Evolutionary conservation across 2,113 vertebrate genomes (phyloP), one percentile per base, ranked within the genome.

Genomic region (Chaetura pelagica): DNA sequence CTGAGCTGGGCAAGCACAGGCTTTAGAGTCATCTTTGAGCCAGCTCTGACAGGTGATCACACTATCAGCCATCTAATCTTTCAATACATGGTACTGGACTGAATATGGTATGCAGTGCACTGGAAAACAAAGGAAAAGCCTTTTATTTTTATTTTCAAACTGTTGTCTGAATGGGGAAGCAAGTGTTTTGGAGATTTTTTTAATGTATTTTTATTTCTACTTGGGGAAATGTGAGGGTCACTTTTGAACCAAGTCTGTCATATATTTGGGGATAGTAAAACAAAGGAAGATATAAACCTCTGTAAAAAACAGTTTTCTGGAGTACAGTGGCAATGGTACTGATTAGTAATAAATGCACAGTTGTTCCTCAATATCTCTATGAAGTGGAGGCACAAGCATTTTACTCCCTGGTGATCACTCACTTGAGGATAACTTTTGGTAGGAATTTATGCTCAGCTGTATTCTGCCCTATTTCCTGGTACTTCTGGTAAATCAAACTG

Each of bases 321-420:
- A 85, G 48, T 77, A 88, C 30, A 32, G 55, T 84, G 72, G 71
- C 64, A 79, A 57, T 87, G 38, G 62, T 90, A 69, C 73, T 92
- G 92, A 89, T 84, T 89, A 90, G 55, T 55, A 19, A 11, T 76
- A 83, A 94, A 89, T 90, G n/a, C 26, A 30, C 66, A 66, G 76
- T 74, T 59, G 30, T 61, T 95, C 84, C 78, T 71, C 24, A 14
- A 35, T 84, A 78, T 59, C 30, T 88, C 76, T 63, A 0, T 84
- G 64, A 81, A 95, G 66, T 87, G 52, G 49, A 91, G 44, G 21
- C 82, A 83, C 49, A 90, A 85, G 75, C 74, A 58, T 93, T 95
- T 95, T 96, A 71, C 84, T 92, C 85, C 90, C 91, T 92, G 44
- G 90, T 96, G 94, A 96, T 97, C 77, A 64, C 76, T 95, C 63